Conservation (phyloP, 2,888 invertebrate genomes). For the Galerucella nymphaeae region DNA sequence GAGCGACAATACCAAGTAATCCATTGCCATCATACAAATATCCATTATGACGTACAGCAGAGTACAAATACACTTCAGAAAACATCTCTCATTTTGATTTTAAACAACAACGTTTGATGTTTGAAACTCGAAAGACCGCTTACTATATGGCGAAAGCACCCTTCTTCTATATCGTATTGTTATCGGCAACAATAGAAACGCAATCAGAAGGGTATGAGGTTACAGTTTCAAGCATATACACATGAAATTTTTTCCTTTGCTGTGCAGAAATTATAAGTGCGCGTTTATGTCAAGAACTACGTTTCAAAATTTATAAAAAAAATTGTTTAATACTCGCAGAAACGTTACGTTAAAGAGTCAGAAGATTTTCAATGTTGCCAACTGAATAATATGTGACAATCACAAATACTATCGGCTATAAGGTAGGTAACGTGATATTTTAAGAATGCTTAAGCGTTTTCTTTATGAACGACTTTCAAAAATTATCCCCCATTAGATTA, state of each 20-base stretch:
- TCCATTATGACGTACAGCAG: background rate
- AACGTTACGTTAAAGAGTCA: too few species aligned
- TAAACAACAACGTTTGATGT: slow-evolving; percentile 5
- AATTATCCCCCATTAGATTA: background rate
- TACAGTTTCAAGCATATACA: background rate
- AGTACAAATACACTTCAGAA: background rate
- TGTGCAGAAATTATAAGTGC: too few species aligned
- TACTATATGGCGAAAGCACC: background rate
- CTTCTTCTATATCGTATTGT: background rate
- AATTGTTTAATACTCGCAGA: too few species aligned
- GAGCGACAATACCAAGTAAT: background rate
- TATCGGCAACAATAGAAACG: slow-evolving; percentile 15
- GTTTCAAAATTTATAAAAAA: too few species aligned
- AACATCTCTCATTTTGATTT: background rate
- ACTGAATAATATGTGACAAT: too few species aligned
- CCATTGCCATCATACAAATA: background rate
- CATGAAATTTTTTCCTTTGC: slow-evolving; percentile 7
- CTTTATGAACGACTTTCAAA: too few species aligned
- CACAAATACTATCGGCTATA: too few species aligned
- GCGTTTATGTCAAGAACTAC: too few species aligned
- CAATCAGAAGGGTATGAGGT: slow-evolving; percentile 6
- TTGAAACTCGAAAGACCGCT: slow-evolving; percentile 3
- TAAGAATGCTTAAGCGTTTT: too few species aligned
- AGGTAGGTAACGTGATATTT: too few species aligned
- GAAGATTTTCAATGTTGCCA: too few species aligned